Conservation (phyloP, 2,888 invertebrate genomes). For the Sphinx pinastri region DNA sequence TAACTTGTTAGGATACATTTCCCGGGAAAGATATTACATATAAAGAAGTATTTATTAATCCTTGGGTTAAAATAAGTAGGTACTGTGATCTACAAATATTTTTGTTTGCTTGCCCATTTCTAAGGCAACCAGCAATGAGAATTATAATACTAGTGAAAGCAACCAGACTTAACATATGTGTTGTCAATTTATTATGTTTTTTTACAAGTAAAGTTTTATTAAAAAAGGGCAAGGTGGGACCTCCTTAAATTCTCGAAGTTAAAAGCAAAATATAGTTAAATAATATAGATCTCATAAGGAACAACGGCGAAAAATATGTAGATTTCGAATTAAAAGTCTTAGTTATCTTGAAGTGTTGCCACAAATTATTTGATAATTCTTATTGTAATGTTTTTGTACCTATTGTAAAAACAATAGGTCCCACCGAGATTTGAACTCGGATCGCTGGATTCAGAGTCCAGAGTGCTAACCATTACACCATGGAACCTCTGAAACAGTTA, state of each 20-base stretch:
- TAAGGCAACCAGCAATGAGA: constrained; percentile 41
- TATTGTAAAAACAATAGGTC: constrained; percentile 70
- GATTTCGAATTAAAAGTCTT: not conserved
- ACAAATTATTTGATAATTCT: too few relatives aligned
- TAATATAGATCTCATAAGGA: not conserved
- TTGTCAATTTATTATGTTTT: constrained; percentile 10
- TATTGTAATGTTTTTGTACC: not conserved
- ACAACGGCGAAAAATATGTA: not conserved
- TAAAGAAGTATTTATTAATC: not conserved
- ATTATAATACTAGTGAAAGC: not conserved
- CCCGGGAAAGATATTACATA: constrained; percentile 30
- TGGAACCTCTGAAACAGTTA: constrained; percentile 75
- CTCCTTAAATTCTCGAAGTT: too few relatives aligned
- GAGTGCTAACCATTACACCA: constrained; percentile 91
- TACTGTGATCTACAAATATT: too few relatives aligned
- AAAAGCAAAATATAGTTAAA: not conserved
- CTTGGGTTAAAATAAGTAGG: too few relatives aligned
- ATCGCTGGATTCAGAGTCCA: constrained; percentile 92
- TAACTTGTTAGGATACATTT: constrained; percentile 74
- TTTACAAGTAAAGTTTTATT: not conserved
- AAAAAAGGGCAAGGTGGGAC: too few relatives aligned
- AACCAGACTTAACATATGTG: not conserved
- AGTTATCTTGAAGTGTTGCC: not conserved
- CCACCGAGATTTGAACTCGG: constrained; percentile 92
- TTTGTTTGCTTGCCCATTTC: constrained; percentile 38